Conservation (phyloP, 2,113 vertebrate species). For the Sinocyclocheilus anophthalmus region DNA sequence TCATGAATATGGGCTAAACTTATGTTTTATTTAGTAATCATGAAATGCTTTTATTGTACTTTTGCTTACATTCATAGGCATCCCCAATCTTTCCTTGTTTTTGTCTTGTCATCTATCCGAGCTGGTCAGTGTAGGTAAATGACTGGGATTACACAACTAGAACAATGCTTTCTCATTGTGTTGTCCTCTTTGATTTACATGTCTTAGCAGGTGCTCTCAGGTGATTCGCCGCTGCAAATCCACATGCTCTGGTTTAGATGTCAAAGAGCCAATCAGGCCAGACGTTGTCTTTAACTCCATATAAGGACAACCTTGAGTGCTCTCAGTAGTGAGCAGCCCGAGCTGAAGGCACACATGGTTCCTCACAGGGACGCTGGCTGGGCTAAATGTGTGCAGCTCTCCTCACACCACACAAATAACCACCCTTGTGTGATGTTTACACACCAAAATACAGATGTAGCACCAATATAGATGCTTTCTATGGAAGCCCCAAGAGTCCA, state of each 20-base stretch:
- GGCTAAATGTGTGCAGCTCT: constrained; percentile 36
- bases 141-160: background rate
- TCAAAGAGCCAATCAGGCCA: constrained; percentile 57
- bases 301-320: constrained; percentile 56
- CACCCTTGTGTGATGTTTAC: background rate
- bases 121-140: background rate
- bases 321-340: constrained; percentile 39
- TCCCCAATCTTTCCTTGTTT: background rate
- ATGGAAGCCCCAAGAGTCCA: background rate
- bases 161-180: background rate
- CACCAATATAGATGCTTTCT: background rate
- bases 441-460: background rate
- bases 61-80: background rate
- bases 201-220: constrained; percentile 55
- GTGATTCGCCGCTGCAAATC: constrained; percentile 49
- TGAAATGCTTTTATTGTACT: background rate
- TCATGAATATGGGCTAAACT: background rate
- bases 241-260: constrained; percentile 19
- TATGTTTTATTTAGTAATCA: background rate
- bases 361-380: constrained; percentile 24
- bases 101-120: background rate
- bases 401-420: background rate
- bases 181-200: constrained; percentile 50
- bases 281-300: constrained; percentile 57
- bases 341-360: constrained; percentile 61